phyloP scores from a whole-genome alignment of 1,140 invertebrate species.

The Drosophila kikkawai region DNA sequence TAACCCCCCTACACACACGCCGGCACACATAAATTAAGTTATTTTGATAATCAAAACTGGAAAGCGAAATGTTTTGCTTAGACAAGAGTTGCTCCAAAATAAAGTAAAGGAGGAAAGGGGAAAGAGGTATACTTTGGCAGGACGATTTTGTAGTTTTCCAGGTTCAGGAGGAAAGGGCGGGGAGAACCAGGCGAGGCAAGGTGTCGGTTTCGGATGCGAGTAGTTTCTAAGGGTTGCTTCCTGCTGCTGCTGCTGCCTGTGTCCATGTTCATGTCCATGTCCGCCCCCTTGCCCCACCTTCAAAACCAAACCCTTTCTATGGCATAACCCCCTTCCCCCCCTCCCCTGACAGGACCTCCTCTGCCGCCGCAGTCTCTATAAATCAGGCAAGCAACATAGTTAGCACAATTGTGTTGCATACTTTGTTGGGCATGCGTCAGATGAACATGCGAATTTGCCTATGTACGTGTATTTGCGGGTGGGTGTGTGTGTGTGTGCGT shows the following conservation, averaged over 20 bases:
- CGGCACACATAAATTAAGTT: constrained; percentile 76
- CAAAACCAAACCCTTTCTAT: constrained; percentile 20
- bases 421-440: constrained; percentile 77
- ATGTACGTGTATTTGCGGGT: constrained; percentile 7
- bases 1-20: constrained; percentile 4
- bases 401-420: constrained; percentile 82
- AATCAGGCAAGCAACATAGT: constrained; percentile 69
- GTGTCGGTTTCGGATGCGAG: constrained; percentile 5
- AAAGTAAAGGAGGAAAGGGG: background rate
- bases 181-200: background rate
- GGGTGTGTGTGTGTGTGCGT: constrained; percentile 28
- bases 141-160: constrained; percentile 9
- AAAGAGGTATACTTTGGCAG: background rate
- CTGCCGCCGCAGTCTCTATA: constrained; percentile 14
- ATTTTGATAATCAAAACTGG: constrained; percentile 82
- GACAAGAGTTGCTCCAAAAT: constrained; percentile 18
- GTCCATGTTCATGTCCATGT: constrained; percentile 26
- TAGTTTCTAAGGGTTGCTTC: constrained; percentile 61
- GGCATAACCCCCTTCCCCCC: background rate
- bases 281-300: background rate
- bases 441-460: constrained; percentile 58
- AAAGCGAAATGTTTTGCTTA: constrained; percentile 73
- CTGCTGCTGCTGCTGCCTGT: constrained; percentile 15
- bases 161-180: background rate
- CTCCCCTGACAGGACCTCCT: background rate